phyloP scores from a whole-genome alignment of 2,888 invertebrate genomes.

The Augochlorella aurata region DNA sequence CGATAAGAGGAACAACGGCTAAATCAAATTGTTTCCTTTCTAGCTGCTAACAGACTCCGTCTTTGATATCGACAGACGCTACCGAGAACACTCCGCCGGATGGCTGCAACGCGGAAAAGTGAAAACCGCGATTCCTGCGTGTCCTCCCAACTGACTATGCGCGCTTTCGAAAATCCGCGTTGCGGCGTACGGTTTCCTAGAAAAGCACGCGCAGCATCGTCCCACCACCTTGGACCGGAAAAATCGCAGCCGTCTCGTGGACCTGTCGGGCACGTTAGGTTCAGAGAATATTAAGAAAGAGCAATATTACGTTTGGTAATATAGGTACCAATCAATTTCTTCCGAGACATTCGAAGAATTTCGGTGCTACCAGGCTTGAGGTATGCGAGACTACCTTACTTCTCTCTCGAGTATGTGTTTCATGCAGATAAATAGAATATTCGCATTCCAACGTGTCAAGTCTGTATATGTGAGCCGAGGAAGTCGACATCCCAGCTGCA shows the following conservation, averaged over 20 bases:
- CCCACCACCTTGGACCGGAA: neutral
- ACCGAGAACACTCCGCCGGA: neutral
- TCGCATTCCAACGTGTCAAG: neutral
- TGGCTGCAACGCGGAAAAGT: neutral
- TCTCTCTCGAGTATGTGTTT: too few species aligned
- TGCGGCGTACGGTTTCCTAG: slow-evolving; percentile 6
- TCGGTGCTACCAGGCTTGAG: too few species aligned
- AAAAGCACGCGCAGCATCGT: neutral
- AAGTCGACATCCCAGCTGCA: neutral
- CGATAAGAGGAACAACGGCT: slow-evolving; percentile 8
- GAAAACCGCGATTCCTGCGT: neutral
- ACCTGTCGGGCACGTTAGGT: neutral
- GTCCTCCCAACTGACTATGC: neutral
- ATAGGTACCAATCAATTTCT: too few species aligned
- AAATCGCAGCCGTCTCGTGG: neutral
- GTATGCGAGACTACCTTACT: too few species aligned
- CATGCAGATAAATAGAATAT: neutral
- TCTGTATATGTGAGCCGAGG: neutral
- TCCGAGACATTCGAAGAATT: too few species aligned
- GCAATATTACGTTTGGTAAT: neutral
- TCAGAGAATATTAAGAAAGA: neutral
- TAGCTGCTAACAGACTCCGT: neutral
- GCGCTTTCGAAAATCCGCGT: slow-evolving; percentile 4
- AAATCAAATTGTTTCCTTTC: slow-evolving; percentile 31
- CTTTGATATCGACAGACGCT: neutral